Evolutionary conservation across 2,113 vertebrate species (phyloP).

Genomic region (Heterocephalus glaber): DNA sequence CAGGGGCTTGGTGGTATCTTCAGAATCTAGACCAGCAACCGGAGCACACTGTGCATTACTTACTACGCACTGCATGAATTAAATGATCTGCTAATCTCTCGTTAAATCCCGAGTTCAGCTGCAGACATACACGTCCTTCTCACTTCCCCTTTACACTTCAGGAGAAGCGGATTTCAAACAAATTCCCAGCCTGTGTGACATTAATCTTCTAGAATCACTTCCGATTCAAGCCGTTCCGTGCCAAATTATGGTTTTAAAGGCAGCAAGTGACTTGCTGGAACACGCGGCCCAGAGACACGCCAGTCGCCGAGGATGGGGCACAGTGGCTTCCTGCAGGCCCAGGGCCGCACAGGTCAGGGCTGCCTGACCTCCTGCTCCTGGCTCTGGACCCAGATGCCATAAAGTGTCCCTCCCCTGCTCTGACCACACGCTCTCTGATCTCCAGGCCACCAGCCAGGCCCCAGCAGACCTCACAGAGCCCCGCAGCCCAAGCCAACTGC

Average conservation of each 20-base stretch:
- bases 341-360: not conserved
- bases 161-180: not conserved
- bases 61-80: not conserved
- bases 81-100: not conserved
- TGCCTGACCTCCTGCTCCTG: not conserved
- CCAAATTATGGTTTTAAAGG: not conserved
- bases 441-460: not conserved
- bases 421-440: not conserved
- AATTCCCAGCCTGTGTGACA: not conserved
- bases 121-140: conserved; percentile 17
- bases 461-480: not conserved
- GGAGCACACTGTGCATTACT: not conserved
- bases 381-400: not conserved
- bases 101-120: not conserved
- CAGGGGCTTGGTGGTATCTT: not conserved
- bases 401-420: not conserved
- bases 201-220: conserved; percentile 18
- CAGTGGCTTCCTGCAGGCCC: not conserved
- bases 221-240: not conserved
- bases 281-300: not conserved
- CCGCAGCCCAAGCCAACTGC: not conserved
- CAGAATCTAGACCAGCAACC: not conserved
- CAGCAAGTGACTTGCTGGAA: not conserved
- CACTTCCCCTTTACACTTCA: not conserved
- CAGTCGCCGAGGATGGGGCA: not conserved